Evolutionary conservation across 2,797 vertebrate genomes (phyloP), one percentile per base, ranked within the genome.

Genomic region (Notamacropus eugenii): DNA sequence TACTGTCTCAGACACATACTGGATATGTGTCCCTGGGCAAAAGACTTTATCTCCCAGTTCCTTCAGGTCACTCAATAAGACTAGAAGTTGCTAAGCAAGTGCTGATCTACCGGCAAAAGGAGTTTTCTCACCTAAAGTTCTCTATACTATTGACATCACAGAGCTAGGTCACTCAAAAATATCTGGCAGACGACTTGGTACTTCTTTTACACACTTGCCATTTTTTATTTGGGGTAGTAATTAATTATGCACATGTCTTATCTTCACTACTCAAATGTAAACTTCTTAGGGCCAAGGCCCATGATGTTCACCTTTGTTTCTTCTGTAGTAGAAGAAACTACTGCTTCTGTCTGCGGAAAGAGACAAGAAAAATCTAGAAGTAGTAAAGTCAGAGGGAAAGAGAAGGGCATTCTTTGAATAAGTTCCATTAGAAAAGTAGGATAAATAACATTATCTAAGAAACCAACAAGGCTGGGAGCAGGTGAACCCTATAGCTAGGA

Each of bases 231-330:
- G 34, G 74, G n/a, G 74, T 24, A 82, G 27, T 93, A 31, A 52
- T 91, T 92, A 95, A 62, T 93, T 95, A 46, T 92, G 34, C 67
- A 55, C 91, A 91, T 91, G 6, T 94, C 28, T 90, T 93, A 90
- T 54, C 34, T 87, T 55, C 24, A 55, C n/a, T 90, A 90, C 1
- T 95, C 95, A 92, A 90, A 22, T 74, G 55, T 16, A 91, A 57
- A 93, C 55, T 93, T 93, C 24, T 94, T 95, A 90, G 90, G n/a
- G 62, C 19, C 55, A 94, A 58, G 9, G 28, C 34, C 9, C 31
- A 74, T 12, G 14, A 62, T 40, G 74, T 95, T 90, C 11, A 50
- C 56, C 14, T 91, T 93, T 95, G 52, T 62, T 28, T 46, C 90
- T 50, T 28, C 50, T 91, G 54, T 22, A 95, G n/a, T 95, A 5